Evolutionary conservation across 2,797 vertebrate genomes (phyloP).

Genomic region (Sebastes reedi): DNA sequence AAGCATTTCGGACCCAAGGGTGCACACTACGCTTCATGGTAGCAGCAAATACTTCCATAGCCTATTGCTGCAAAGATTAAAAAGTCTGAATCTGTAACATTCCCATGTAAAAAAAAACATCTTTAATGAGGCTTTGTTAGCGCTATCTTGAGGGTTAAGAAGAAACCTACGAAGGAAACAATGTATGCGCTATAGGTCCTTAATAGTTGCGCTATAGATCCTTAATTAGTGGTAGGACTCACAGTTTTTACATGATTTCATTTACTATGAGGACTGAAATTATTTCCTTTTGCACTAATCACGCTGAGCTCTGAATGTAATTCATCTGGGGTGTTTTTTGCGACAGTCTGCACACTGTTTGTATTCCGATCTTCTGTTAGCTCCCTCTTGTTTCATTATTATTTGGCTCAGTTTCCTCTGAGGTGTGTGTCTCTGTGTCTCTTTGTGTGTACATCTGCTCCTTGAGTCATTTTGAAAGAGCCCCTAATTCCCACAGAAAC

Average conservation of each 20-base stretch:
- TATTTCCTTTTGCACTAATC: slow-evolving; percentile 24
- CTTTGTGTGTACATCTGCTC: neutral
- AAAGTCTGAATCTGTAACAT: slow-evolving; percentile 16
- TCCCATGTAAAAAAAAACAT: neutral
- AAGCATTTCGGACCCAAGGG: neutral
- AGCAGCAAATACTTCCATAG: slow-evolving; percentile 8
- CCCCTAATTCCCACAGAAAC: slow-evolving; percentile 42
- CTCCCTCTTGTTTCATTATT: slow-evolving; percentile 8
- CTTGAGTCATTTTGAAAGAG: slow-evolving; percentile 28
- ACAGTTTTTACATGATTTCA: slow-evolving; percentile 7
- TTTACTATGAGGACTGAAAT: slow-evolving; percentile 3
- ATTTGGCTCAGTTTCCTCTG: slow-evolving; percentile 25
- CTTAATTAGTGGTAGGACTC: slow-evolving; percentile 47
- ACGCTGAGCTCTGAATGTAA: neutral
- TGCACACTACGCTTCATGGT: neutral
- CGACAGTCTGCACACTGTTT: neutral
- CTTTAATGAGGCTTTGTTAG: slow-evolving; percentile 30
- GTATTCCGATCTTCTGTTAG: neutral
- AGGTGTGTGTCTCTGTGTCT: neutral
- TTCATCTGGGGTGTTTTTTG: neutral
- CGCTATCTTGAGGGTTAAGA: slow-evolving; percentile 4
- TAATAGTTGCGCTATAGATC: too few relatives aligned
- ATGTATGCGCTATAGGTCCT: neutral
- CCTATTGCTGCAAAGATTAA: neutral
- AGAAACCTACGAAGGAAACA: slow-evolving; percentile 10